Percentiles rank a stretch among this genome's conserved stretches.
These are phyloP conservation scores for Sander vitreus DNA, from an alignment of 2,113 vertebrate species.

Conservation along the genomic window DNA sequence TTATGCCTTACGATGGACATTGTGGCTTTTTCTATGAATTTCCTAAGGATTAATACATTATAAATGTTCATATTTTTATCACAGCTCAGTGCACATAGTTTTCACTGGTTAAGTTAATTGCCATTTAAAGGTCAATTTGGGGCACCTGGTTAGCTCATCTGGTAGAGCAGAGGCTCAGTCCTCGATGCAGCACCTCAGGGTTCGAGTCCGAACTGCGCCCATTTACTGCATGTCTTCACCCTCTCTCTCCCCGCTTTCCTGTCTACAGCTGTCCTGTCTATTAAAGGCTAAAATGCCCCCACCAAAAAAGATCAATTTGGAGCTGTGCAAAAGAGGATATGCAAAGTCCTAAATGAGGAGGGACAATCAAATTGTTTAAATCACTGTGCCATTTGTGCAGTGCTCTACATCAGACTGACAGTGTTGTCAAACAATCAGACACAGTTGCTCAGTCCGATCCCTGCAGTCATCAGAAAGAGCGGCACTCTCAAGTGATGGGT, in stretches of 20 bases:
- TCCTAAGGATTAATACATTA: slow-evolving; percentile 16
- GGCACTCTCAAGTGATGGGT: slow-evolving; percentile 26
- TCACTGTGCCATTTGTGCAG: background rate
- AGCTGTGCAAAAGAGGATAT: slow-evolving; percentile 12
- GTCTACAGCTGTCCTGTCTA: too few relatives aligned
- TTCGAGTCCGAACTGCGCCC: too few relatives aligned
- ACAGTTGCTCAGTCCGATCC: slow-evolving; percentile 7
- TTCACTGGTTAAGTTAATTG: slow-evolving; percentile 22
- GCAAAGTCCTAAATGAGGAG: background rate
- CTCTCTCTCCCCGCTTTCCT: too few relatives aligned
- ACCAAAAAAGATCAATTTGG: background rate
- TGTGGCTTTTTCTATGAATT: background rate
- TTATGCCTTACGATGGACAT: slow-evolving; percentile 28
- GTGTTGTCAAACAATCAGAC: slow-evolving; percentile 34
- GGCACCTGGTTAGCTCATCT: background rate
- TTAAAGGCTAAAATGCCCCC: too few relatives aligned
- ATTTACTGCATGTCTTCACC: too few relatives aligned
- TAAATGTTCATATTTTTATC: slow-evolving; percentile 18
- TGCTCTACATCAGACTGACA: slow-evolving; percentile 16
- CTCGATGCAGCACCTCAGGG: too few relatives aligned
- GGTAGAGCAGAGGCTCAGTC: too few relatives aligned
- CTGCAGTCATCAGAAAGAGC: slow-evolving; percentile 29
- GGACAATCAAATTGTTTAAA: background rate
- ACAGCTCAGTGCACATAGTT: background rate
- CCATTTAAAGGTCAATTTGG: slow-evolving; percentile 9